Base-by-base conservation (phyloP, 2,113 vertebrate species). In the Motacilla alba region DNA sequence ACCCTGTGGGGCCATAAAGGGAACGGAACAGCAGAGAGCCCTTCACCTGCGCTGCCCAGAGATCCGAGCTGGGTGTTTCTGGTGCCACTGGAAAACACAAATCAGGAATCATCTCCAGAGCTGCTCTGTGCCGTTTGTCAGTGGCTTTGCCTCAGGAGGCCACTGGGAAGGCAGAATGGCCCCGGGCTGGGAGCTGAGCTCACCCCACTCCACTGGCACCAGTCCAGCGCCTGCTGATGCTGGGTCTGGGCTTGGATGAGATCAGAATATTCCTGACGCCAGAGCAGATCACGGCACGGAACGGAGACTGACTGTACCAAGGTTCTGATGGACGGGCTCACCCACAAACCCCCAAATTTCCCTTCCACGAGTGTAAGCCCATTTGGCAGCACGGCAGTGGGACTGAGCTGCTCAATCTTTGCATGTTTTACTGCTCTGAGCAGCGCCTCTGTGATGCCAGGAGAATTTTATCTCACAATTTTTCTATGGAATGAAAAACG, bases 81-180 rank as follows among this genome's bases (percentile, higher is more conserved):
- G 91, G 16, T 66, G 46, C 22, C 31, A 26, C 59, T 30, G 50
- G 16, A 44, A 79, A 67, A 43, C 43, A 15, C 73, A 82, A 85
- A 75, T 15, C 49, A 39, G 27, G 50, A 8, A 14, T 87, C 39
- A 11, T 18, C 80, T 77, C 35, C 1, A 19, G 55, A 82, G 73
- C 87, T 94, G 80, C 70, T 86, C 90, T 94, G 75, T 82, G 73
- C 66, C 55, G 11, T 52, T 81, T 95, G 11, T 30, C 69, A 85
- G 81, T 37, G 43, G 55, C 41, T 77, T 49, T 33, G 62, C 47
- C 80, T n/a, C 56, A 16, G 87, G 20, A 35, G 46, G 84, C 43
- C 50, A 1, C 43, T 23, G 2, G 3, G 12, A 17, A 24, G 0
- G 7, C 49, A 46, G 55, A 5, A 6, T 7, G 53, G 53, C 37